Conservation (phyloP, 35 echinoderm and acorn worm genomes). For the Lytechinus variegatus region DNA sequence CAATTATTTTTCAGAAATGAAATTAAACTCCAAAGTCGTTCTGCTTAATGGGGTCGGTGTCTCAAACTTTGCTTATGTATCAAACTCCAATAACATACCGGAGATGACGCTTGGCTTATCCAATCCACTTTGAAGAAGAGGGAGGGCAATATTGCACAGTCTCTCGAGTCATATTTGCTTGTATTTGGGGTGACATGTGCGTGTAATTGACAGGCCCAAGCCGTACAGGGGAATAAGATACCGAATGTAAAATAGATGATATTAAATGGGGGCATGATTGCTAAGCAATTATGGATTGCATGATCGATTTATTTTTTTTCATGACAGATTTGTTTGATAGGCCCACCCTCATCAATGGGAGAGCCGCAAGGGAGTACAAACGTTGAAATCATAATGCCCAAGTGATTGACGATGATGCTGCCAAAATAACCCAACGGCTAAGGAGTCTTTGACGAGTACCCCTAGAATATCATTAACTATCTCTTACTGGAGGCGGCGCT, state of each 20-base stretch:
- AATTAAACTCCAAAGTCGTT: neutral
- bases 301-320: neutral
- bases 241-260: neutral
- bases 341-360: neutral
- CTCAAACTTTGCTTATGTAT: neutral
- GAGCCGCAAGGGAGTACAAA: neutral
- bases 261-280: neutral
- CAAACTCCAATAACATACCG: neutral
- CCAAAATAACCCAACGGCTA: neutral
- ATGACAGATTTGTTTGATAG: neutral
- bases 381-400: neutral
- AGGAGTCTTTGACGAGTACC: neutral
- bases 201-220: neutral
- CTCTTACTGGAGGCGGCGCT: too few relatives aligned
- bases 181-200: neutral
- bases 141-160: neutral
- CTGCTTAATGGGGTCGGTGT: neutral
- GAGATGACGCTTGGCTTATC: neutral
- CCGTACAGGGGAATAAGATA: neutral
- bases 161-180: neutral
- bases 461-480: neutral
- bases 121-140: neutral
- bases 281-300: neutral
- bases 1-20: neutral
- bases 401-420: neutral